Evolutionary conservation across 2,888 invertebrate genomes (phyloP).

Genomic region (Catocala fraxini): DNA sequence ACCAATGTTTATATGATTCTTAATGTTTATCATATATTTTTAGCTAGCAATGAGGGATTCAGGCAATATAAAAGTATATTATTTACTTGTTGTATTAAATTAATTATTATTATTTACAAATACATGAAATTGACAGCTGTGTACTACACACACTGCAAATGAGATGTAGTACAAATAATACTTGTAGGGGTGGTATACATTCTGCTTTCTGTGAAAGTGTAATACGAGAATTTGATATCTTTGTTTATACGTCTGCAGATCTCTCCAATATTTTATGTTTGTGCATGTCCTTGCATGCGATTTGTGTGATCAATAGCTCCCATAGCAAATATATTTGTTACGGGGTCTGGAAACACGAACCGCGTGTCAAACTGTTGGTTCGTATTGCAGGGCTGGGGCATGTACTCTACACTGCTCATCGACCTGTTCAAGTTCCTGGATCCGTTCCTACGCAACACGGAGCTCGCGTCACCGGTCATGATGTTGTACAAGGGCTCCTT

Average conservation of each 20-base stretch:
- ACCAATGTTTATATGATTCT: not conserved
- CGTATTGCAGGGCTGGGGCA: conserved; percentile 93
- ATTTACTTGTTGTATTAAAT: conserved; percentile 1
- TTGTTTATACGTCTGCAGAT: conserved; percentile 3
- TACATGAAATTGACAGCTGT: too few species aligned
- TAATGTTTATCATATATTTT: conserved; percentile 4
- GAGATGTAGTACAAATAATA: not conserved
- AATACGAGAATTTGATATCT: not conserved
- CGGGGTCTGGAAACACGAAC: not conserved
- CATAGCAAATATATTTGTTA: not conserved
- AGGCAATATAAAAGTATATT: conserved; percentile 9
- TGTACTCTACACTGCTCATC: conserved; percentile 98
- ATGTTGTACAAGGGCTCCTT: conserved; percentile 98
- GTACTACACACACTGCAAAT: not conserved
- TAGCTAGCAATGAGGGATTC: conserved; percentile 11
- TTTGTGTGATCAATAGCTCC: not conserved
- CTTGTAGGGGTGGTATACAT: not conserved
- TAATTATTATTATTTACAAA: too few species aligned
- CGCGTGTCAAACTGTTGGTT: not conserved
- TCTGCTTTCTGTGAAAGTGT: not conserved
- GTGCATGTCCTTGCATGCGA: conserved; percentile 15
- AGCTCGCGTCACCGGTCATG: conserved; percentile 97
- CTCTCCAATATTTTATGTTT: not conserved
- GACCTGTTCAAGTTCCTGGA: conserved; percentile 99
- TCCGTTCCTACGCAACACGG: conserved; percentile 98